Evolutionary conservation across 2,113 vertebrate species (phyloP), one percentile per base, ranked within the genome.

Genomic region (Micronycteris hirsuta): DNA sequence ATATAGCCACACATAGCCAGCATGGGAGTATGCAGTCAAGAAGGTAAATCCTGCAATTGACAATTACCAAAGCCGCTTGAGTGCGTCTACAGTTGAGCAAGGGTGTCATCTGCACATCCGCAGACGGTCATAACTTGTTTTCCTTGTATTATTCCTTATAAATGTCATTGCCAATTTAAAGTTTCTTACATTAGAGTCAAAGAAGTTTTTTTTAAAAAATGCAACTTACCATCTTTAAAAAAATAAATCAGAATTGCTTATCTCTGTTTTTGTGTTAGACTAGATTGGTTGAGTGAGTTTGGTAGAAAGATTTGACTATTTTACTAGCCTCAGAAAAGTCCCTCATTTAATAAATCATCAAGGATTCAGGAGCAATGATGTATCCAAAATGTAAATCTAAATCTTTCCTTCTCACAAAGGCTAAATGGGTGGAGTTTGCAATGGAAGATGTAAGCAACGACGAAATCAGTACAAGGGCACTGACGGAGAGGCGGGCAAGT

Each of bases 141-240:
- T 87, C 68, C 12, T 11, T 33, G 70, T 87, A 83, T 41, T 67
- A 61, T 88, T 56, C 33, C 58, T 76, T 86, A 78, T 16, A 49
- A 82, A 74, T 43, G 56, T 49, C 56, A 67, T 83, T 88, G 24
- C 49, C 49, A 68, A 77, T 85, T 83, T 71, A 11, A 78, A 71
- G 28, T 78, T 63, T 84, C 43, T 65, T 94, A 63, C 70, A 19
- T 65, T 67, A 89, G n/a, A 68, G 24, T 63, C 54, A 94, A 81
- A 80, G 10, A n/a, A 43, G 52, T 54, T 7, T 81, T 94, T 67
- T 74, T 89, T 61, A 56, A 52, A 54, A 38, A 16, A 28, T 81
- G 33, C 11, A 33, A 65, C 33, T 93, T 78, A 68, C 8, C 49
- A 26, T 71, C 73, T 80, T 86, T 58, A 15, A 87, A 58, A 61